A percentile compares a stretch with the other conserved stretches of the same genome.
These are phyloP conservation scores for Pyrgilauda ruficollis DNA, from an alignment of 2,113 vertebrate species.

Conservation along the genomic window DNA sequence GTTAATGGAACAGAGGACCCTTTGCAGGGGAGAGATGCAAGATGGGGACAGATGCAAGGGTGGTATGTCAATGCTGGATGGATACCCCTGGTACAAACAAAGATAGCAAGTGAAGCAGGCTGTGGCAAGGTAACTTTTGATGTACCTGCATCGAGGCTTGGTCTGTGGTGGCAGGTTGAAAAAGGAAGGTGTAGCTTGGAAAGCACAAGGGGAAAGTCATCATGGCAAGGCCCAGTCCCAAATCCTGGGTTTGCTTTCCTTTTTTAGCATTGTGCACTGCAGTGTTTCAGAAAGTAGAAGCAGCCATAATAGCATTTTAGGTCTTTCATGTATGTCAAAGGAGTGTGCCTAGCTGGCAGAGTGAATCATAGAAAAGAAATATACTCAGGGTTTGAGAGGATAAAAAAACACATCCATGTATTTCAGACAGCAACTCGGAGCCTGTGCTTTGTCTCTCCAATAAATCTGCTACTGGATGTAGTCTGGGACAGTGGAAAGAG, in stretches of 20 bases:
- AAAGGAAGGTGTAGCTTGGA: neutral
- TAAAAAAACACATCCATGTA: neutral
- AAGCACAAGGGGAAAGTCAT: neutral
- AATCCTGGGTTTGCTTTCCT: neutral
- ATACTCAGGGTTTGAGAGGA: neutral
- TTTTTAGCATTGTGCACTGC: neutral
- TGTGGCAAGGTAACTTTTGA: neutral
- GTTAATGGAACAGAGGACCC: neutral
- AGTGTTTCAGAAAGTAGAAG: neutral
- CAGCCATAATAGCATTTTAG: neutral
- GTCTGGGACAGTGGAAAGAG: neutral
- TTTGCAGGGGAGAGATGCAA: neutral
- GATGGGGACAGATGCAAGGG: neutral
- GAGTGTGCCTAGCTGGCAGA: neutral
- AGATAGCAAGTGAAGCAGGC: neutral
- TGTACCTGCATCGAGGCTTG: neutral
- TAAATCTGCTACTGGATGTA: neutral
- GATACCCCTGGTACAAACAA: neutral
- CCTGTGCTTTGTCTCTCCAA: neutral
- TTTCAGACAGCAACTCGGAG: neutral
- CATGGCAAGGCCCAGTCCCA: neutral
- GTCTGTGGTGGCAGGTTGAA: neutral
- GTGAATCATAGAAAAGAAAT: neutral
- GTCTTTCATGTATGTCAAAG: neutral
- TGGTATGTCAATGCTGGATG: rapidly evolving